Base-by-base conservation (phyloP, 2,113 vertebrate genomes). In the Noturus placidus region DNA sequence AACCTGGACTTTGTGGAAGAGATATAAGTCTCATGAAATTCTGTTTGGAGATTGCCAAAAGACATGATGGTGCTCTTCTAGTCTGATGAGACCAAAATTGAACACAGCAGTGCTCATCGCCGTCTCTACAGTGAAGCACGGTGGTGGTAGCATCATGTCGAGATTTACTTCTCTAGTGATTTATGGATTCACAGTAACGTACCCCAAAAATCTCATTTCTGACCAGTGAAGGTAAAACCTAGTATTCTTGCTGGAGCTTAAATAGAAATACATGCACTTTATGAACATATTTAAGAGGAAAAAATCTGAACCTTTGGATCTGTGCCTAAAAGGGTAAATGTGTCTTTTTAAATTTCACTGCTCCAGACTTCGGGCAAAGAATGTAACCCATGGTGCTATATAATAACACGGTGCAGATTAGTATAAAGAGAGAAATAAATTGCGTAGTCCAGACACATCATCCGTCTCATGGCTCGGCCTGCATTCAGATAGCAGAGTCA, bases 351-450 rank as follows among this genome's bases (percentile, higher is more conserved):
- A 33, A 82, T 61, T 42, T 20, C 42, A 56, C 42, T 42, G 20
- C 11, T 27, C 22, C 13, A 27, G 79, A 42, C 54, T 57, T 35
- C 35, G 78, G 78, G 78, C 19, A 61, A 61, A 82, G 56, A 14
- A 42, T 61, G 61, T 42, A 25, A 61, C 56, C 42, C 5, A 27
- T 25, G 79, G 33, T 61, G 20, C 79, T 82, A 61, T 82, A 82
- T 38, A 27, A 61, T 27, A 80, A 80, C 30, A 80, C 54, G 42
- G 33, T 42, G 9, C 57, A 82, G 56, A 42, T 82, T 82, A 56
- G 56, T 82, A 61, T 82, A 42, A 82, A 82, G 57, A 22, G 79
- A 61, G 13, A 61, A 82, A 82, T 82, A 82, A 82, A 82, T 82
- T 42, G 56, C 13, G 4, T 61, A 42, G 79, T 42, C 57, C 79